Percentiles rank a stretch among this genome's conserved stretches.
These are phyloP conservation scores for Caenorhabditis wallacei DNA, from an alignment of 2,888 invertebrate species.

Conservation along the genomic window DNA sequence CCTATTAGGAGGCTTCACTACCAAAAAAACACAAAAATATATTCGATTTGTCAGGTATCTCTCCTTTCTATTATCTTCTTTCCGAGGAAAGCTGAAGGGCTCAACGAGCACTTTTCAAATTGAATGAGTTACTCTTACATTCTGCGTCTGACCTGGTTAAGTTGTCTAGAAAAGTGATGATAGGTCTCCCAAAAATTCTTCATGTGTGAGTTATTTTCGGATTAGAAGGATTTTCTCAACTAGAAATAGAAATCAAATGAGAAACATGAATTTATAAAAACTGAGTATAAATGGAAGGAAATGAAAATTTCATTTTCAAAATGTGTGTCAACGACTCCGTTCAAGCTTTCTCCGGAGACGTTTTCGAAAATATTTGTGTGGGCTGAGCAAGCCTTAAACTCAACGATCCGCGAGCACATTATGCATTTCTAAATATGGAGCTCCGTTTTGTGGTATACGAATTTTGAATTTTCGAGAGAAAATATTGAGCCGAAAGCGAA, in stretches of 20 bases:
- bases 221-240: background rate
- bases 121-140: slow-evolving; percentile 37
- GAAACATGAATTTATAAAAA: background rate
- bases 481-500: slow-evolving; percentile 19
- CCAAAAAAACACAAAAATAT: slow-evolving; percentile 25
- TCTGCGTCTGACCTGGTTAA: slow-evolving; percentile 11
- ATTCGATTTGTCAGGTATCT: slow-evolving; percentile 39
- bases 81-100: slow-evolving; percentile 25
- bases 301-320: background rate
- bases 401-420: slow-evolving; percentile 31
- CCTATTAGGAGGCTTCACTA: slow-evolving; percentile 15
- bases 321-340: slow-evolving; percentile 9
- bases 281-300: background rate
- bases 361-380: slow-evolving; percentile 6
- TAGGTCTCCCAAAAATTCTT: slow-evolving; percentile 6
- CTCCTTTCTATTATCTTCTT: slow-evolving; percentile 13
- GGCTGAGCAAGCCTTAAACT: slow-evolving; percentile 5
- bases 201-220: background rate
- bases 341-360: slow-evolving; percentile 8
- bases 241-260: background rate
- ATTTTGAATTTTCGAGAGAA: slow-evolving; percentile 19
- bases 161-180: slow-evolving; percentile 15
- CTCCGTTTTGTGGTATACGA: slow-evolving; percentile 19
- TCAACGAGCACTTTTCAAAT: slow-evolving; percentile 56
- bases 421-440: slow-evolving; percentile 36